Conservation (phyloP, 1,140 invertebrate genomes). For the Telenomus remus region DNA sequence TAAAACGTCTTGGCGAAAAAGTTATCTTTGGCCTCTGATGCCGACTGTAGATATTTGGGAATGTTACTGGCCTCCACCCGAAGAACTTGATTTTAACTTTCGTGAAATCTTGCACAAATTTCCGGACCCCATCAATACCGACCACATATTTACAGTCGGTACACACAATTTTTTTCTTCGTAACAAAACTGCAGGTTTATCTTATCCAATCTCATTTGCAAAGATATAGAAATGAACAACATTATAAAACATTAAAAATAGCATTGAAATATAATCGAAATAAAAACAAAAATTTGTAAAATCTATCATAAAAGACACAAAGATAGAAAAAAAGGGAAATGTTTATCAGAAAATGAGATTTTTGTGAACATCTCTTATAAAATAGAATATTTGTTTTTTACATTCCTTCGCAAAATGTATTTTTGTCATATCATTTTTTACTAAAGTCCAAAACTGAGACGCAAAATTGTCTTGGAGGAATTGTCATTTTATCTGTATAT, state of each 20-base stretch:
- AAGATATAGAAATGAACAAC: neutral
- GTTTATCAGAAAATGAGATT: too few species aligned
- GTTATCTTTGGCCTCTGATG: conserved; percentile 2
- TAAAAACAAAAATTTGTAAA: too few species aligned
- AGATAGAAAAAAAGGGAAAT: too few species aligned
- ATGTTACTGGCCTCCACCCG: conserved; percentile 1
- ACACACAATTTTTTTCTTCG: neutral
- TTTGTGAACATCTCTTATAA: too few species aligned
- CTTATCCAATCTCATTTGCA: conserved; percentile 1
- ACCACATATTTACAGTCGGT: conserved; percentile 44
- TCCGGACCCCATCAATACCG: conserved; percentile 24
- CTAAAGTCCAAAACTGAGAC: neutral
- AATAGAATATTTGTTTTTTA: too few species aligned
- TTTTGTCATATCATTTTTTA: too few species aligned
- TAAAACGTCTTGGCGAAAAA: too few species aligned
- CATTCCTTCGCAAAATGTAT: too few species aligned
- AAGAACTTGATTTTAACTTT: conserved; percentile 37
- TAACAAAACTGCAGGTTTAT: too few species aligned
- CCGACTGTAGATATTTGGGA: conserved; percentile 37
- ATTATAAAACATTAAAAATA: neutral
- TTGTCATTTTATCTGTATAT: neutral
- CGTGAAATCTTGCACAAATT: conserved; percentile 29
- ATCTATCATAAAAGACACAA: too few species aligned
- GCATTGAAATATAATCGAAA: too few species aligned
- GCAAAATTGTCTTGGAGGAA: neutral